These are phyloP conservation scores for Misgurnus anguillicaudatus DNA, from an alignment of 2,113 vertebrate genomes.

Conservation along the genomic window DNA sequence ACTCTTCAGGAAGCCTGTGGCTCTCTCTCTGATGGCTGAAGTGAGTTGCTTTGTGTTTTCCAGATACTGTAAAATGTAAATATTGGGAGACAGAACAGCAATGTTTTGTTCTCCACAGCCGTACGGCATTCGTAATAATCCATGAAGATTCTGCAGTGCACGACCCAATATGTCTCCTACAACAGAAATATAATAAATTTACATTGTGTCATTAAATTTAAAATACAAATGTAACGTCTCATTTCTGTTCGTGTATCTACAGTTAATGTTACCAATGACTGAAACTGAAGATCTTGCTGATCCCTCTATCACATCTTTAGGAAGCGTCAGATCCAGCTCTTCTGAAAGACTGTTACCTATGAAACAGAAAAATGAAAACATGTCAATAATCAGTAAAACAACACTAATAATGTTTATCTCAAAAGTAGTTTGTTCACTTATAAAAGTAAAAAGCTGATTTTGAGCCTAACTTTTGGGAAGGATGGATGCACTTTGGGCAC, in stretches of 20 bases:
- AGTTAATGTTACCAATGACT: constrained; percentile 73
- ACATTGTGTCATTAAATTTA: not conserved
- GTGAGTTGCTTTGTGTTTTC: constrained; percentile 81
- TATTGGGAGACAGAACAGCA: constrained; percentile 78
- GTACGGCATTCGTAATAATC: constrained; percentile 78
- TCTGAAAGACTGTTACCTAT: constrained; percentile 41
- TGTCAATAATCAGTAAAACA: not conserved
- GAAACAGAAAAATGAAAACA: not conserved
- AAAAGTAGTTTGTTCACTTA: no score
- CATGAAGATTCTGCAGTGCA: constrained; percentile 73
- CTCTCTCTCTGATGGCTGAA: constrained; percentile 71
- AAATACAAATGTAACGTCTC: not conserved
- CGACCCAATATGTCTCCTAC: constrained; percentile 79
- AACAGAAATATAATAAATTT: not conserved
- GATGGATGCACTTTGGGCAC: no score
- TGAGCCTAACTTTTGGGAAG: no score
- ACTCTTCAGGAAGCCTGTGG: constrained; percentile 72
- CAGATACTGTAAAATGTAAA: constrained; percentile 82
- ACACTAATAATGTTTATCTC: not conserved
- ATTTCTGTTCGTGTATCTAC: not conserved
- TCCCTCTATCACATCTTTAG: constrained; percentile 66
- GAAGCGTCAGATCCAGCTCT: constrained; percentile 29
- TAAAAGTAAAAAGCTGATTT: no score
- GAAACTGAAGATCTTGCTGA: constrained; percentile 79
- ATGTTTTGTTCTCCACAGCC: constrained; percentile 85